Base-by-base conservation (phyloP, 1,140 invertebrate genomes). In the Lamellibrachia luymesi region DNA sequence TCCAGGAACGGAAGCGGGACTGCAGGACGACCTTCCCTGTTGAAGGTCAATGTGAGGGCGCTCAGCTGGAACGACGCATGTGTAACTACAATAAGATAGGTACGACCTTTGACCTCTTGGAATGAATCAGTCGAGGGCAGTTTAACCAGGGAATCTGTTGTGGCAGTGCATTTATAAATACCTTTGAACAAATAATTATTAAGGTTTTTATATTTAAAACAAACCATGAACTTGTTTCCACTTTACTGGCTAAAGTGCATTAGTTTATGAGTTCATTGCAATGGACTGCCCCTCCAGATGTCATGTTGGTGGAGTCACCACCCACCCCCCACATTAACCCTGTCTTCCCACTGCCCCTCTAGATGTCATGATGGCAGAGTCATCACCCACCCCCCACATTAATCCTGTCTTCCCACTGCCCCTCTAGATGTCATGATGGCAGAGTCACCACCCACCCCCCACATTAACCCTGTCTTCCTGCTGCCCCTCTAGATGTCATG, bases 1-100 rank as follows among this genome's bases (percentile, higher is more conserved):
- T 94, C 27, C 93, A 94, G 92, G 94, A 94, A 91, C 92, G 95
- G 52, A 93, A 94, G 50, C 91, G 94, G 10, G 27, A 92, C 51
- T 94, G 94, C 94, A 64, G 27, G 0, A 90, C 91, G 92, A 50
- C n/a, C 13, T 56, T 38, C 22, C 93, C 94, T 7, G 13, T 89
- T 4, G 27, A 91, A 25, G 51, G 93, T 50, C 49, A 93, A 90
- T 94, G 94, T 92, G 64, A 89, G 7, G 93, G 93, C 8, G 52
- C 90, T 8, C 50, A 52, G 10, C 51, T 92, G 38, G 90, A 93
- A 56, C 52, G 91, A 92, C 25, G 93, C 6, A 92, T 92, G 52
- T 93, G 93, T 92, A 91, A 38, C 38, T 91, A 91, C 50, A 91
- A 91, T 91, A 80, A 80, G 64, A 80, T 80, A 80, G 64, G 64